These are phyloP conservation scores for Takifugu ocellatus DNA, from an alignment of 2,797 vertebrate genomes.

Conservation along the genomic window DNA sequence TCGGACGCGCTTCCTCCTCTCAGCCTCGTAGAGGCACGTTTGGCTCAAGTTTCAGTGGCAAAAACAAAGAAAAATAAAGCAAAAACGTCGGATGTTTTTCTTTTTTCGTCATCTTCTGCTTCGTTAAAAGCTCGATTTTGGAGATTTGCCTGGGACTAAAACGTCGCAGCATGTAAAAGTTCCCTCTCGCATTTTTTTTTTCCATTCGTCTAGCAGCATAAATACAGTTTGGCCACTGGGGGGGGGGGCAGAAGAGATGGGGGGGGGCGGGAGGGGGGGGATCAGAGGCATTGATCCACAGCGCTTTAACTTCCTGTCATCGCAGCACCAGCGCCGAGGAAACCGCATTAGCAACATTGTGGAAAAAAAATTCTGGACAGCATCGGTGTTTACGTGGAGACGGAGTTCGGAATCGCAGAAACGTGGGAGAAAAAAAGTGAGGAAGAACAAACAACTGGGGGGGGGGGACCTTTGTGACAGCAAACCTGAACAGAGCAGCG, in stretches of 20 bases:
- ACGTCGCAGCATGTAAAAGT: constrained; percentile 98
- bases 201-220: constrained; percentile 92
- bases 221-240: constrained; percentile 99
- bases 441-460: constrained; percentile 43
- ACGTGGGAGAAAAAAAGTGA: constrained; percentile 47
- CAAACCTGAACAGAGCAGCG: constrained; percentile 81
- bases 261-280: constrained; percentile 56
- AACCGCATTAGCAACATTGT: constrained; percentile 79
- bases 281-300: constrained; percentile 79
- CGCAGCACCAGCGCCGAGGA: constrained; percentile 85
- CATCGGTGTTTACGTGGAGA: constrained; percentile 70
- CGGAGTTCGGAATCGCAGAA: constrained; percentile 44
- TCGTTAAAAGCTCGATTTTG: constrained; percentile 93
- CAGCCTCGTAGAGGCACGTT: constrained; percentile 99
- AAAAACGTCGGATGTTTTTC: constrained; percentile 53
- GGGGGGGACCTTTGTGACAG: constrained; percentile 53
- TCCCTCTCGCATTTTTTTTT: constrained; percentile 67
- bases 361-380: constrained; percentile 83
- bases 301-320: constrained; percentile 54
- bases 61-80: constrained; percentile 72
- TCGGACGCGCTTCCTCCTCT: constrained; percentile 87
- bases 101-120: constrained; percentile 57
- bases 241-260: constrained; percentile 89
- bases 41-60: constrained; percentile 99
- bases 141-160: constrained; percentile 99